A percentile compares a stretch with the other conserved stretches of the same genome.
Conservation (phyloP, 2,113 vertebrate genomes). For the Hydrochoerus hydrochaeris region DNA sequence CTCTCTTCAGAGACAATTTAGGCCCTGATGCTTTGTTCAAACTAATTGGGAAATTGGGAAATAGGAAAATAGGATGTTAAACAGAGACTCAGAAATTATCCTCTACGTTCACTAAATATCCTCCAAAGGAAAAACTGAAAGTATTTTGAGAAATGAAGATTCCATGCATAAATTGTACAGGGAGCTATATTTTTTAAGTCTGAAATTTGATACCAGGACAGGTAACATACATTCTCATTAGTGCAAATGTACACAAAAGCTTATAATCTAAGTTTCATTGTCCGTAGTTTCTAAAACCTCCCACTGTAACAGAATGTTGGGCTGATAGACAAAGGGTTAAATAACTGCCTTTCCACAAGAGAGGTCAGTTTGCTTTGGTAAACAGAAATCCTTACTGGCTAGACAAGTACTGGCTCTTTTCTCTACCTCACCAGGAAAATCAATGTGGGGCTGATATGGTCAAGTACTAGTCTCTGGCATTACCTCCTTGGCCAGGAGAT, state of each 20-base stretch:
- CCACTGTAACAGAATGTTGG: not conserved
- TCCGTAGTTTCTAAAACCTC: no score
- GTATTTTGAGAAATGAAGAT: not conserved
- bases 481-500: not conserved
- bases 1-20: not conserved
- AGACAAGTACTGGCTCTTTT: not conserved
- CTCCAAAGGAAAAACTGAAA: not conserved
- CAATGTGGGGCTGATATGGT: no score
- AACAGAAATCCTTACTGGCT: no score
- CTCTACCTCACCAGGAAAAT: fast-evolving
- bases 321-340: fast-evolving
- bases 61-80: not conserved
- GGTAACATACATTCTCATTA: fast-evolving
- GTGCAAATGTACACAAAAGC: not conserved
- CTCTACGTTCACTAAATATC: not conserved
- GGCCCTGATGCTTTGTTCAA: not conserved
- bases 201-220: no score
- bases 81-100: not conserved
- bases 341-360: not conserved
- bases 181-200: not conserved
- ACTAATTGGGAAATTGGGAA: not conserved
- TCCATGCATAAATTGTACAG: not conserved
- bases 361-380: not conserved
- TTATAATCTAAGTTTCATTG: not conserved
- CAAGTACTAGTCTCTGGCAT: not conserved